Percentiles rank a stretch among this genome's conserved stretches.
phyloP scores from a whole-genome alignment of 2,797 vertebrate species.

The Phoxinus dragarum region DNA sequence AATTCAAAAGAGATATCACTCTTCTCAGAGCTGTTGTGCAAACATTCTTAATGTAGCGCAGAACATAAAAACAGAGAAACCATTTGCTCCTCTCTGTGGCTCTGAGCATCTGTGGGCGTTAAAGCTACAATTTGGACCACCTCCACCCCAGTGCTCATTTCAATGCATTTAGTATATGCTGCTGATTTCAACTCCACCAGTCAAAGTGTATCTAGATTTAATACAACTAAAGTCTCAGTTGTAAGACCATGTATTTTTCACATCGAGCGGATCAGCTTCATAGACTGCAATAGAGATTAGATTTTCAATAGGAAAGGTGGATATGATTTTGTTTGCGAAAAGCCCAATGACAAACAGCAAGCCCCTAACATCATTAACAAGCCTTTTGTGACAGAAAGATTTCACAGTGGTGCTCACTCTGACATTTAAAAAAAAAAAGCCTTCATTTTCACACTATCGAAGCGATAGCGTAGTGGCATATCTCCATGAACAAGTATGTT shows the following conservation, averaged over 20 bases:
- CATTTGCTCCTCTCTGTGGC: not conserved
- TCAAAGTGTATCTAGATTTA: conserved; percentile 17
- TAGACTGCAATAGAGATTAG: not conserved
- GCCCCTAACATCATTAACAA: not conserved
- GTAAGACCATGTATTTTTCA: not conserved
- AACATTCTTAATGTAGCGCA: conserved; percentile 21
- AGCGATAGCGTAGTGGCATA: not conserved
- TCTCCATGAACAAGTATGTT: not conserved
- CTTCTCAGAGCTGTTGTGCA: not conserved
- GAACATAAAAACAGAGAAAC: conserved; percentile 28
- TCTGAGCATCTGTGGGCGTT: conserved; percentile 16
- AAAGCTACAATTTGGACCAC: conserved; percentile 25
- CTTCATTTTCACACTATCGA: not conserved
- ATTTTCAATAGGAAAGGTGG: not conserved
- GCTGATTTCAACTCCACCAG: conserved; percentile 22
- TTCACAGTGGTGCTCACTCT: not conserved
- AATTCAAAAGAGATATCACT: conserved; percentile 4
- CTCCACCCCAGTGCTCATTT: conserved; percentile 12
- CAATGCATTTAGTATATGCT: conserved; percentile 43
- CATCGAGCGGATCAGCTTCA: not conserved
- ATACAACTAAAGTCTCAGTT: not conserved
- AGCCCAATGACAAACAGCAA: not conserved
- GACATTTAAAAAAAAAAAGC: not conserved
- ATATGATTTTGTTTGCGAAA: not conserved
- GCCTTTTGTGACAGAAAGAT: conserved; percentile 13